Evolutionary conservation across 2,113 vertebrate species (phyloP).

Genomic region (Sigmodon hispidus): DNA sequence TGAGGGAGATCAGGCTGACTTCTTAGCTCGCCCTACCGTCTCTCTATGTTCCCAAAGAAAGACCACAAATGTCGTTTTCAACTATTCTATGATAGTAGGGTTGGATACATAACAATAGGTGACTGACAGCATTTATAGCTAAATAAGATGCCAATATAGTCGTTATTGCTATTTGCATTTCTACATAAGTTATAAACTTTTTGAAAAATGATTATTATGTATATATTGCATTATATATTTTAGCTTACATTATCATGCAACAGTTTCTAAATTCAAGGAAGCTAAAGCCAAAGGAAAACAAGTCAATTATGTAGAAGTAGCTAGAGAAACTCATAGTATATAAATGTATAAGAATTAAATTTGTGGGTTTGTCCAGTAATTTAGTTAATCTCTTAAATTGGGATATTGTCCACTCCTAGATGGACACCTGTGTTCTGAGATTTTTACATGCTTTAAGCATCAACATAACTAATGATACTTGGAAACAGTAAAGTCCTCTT

Average conservation of each 20-base stretch:
- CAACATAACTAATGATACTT: conserved; percentile 10
- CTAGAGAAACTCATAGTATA: background rate
- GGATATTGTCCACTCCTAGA: background rate
- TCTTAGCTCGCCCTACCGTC: background rate
- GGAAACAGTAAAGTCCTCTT: background rate
- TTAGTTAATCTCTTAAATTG: conserved; percentile 3
- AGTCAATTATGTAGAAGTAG: background rate
- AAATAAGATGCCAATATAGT: background rate
- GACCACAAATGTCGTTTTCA: background rate
- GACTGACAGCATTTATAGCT: background rate
- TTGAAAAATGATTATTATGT: background rate
- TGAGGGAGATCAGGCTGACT: background rate
- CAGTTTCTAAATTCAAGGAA: conserved; percentile 29
- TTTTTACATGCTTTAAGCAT: conserved; percentile 7
- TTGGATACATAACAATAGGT: background rate
- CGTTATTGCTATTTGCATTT: background rate
- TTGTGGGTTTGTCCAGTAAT: background rate
- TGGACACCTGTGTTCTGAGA: background rate
- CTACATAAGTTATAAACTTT: background rate
- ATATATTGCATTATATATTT: background rate
- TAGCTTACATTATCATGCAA: background rate
- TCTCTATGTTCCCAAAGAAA: background rate
- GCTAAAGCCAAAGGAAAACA: background rate
- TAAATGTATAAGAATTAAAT: background rate
- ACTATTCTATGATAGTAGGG: background rate